phyloP scores from a whole-genome alignment of 1,140 invertebrate species.

The Andricus grossulariae region DNA sequence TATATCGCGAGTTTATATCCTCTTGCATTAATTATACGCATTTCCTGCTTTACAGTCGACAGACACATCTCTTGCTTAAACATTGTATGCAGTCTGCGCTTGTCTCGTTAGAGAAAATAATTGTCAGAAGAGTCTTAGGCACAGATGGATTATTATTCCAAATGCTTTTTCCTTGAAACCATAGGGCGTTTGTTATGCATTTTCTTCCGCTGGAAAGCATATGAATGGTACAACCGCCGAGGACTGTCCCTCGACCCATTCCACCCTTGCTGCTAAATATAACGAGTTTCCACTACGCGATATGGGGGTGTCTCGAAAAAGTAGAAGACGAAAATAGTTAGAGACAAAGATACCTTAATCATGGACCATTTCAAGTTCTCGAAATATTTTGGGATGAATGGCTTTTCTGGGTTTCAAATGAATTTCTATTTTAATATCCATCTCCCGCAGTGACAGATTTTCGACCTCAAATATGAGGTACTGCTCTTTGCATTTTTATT shows the following conservation, averaged over 20 bases:
- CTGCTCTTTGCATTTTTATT: not conserved
- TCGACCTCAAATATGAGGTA: not conserved
- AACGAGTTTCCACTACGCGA: constrained; percentile 49
- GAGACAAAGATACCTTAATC: constrained; percentile 8
- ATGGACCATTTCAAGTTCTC: not conserved
- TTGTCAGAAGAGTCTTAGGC: not conserved
- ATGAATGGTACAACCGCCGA: constrained; percentile 57
- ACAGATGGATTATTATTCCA: constrained; percentile 19
- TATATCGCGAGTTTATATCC: not conserved
- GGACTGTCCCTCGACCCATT: constrained; percentile 47
- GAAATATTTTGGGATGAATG: not conserved
- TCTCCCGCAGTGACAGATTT: not conserved
- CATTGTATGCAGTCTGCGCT: constrained; percentile 18
- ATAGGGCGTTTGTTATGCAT: constrained; percentile 49
- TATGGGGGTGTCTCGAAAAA: constrained; percentile 51
- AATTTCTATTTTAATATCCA: constrained; percentile 12
- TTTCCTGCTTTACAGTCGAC: constrained; percentile 18
- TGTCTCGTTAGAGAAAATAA: constrained; percentile 29
- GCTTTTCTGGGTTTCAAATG: not conserved
- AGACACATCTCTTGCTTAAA: not conserved
- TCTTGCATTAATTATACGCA: constrained; percentile 22
- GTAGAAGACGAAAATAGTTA: constrained; percentile 56
- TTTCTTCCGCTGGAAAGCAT: constrained; percentile 54
- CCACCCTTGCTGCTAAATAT: constrained; percentile 60
- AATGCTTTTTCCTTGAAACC: constrained; percentile 1